These are phyloP conservation scores for Zoroaster sp. DNA, from an alignment of 53 echinoderm and acorn worm genomes.

Conservation along the genomic window DNA sequence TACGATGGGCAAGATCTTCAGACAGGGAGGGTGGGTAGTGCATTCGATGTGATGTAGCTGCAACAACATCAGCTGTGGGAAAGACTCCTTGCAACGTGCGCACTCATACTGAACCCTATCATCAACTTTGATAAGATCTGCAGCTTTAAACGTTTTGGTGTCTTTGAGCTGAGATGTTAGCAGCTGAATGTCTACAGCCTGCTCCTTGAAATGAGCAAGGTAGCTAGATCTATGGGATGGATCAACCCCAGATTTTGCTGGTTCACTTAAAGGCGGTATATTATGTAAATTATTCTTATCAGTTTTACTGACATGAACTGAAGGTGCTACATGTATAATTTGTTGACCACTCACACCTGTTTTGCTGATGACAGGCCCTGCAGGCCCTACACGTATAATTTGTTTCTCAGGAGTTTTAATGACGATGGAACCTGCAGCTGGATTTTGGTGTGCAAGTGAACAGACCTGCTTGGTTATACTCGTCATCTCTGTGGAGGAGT, in stretches of 20 bases:
- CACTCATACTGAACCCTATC: constrained; percentile 48
- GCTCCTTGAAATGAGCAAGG: constrained; percentile 19
- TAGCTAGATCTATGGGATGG: neutral
- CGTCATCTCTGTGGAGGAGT: neutral
- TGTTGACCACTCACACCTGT: neutral
- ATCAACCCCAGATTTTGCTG: neutral
- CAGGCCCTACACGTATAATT: neutral
- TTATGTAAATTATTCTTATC: neutral
- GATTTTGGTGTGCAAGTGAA: no score
- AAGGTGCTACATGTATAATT: neutral
- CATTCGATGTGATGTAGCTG: constrained; percentile 54
- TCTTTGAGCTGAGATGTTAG: constrained; percentile 3
- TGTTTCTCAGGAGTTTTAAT: neutral
- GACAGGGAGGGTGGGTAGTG: constrained; percentile 29
- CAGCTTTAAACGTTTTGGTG: constrained; percentile 7
- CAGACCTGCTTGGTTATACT: no score
- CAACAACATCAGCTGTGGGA: constrained; percentile 37
- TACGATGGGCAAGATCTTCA: constrained; percentile 19
- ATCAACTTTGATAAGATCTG: constrained; percentile 25
- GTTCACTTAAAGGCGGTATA: neutral
- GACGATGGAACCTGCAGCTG: neutral
- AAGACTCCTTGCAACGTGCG: constrained; percentile 35
- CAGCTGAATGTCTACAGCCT: constrained; percentile 9
- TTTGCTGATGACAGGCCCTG: neutral
- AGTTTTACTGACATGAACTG: neutral